These are phyloP conservation scores for Pyrocoelia pectoralis DNA, from an alignment of 2,888 invertebrate genomes.

Conservation along the genomic window DNA sequence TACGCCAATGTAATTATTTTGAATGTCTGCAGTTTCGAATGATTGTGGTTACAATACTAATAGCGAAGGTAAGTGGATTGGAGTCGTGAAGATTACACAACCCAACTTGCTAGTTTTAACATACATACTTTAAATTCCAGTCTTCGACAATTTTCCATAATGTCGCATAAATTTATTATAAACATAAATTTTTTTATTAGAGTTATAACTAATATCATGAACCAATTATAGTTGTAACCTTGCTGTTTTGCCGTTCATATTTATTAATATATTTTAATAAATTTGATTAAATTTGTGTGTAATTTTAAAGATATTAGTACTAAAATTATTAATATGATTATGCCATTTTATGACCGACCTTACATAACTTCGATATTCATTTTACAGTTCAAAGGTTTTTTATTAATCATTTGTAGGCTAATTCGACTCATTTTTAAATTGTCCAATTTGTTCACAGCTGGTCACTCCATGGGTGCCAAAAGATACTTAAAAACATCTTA, in stretches of 20 bases:
- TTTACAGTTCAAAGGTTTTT: conserved; percentile 5
- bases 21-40: no score
- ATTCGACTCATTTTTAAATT: conserved; percentile 13
- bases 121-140: background rate
- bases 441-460: conserved; percentile 16
- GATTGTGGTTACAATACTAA: no score
- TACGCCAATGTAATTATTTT: background rate
- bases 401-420: conserved; percentile 3
- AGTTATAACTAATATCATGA: conserved; percentile 4
- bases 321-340: conserved; percentile 9
- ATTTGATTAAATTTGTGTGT: background rate
- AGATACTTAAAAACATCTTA: conserved; percentile 8
- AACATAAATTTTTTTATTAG: conserved; percentile 7
- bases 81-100: no score
- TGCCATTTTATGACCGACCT: background rate
- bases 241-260: background rate
- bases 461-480: conserved; percentile 7
- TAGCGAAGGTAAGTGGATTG: no score
- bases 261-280: conserved; percentile 6
- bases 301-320: background rate
- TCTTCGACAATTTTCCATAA: conserved; percentile 4
- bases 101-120: background rate
- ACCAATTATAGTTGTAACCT: conserved; percentile 7
- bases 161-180: background rate
- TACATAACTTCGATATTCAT: background rate